Evolutionary conservation across 2,113 vertebrate species (phyloP), one percentile per base, ranked within the genome.

Genomic region (Rhegmatorhina hoffmannsi): DNA sequence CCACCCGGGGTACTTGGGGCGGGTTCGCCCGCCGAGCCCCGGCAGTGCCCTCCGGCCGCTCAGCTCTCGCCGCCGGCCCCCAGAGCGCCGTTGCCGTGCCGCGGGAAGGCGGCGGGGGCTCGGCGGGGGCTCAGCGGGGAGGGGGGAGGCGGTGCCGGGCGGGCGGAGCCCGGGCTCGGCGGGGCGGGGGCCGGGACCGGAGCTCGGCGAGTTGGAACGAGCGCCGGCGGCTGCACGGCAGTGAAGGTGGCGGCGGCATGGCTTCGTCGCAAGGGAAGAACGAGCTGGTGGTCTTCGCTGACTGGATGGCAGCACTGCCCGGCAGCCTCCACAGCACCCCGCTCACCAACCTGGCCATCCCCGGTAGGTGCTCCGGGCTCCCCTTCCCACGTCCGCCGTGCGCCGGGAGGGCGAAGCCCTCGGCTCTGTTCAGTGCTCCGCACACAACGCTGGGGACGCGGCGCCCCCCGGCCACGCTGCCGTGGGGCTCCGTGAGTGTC

Each of bases 251-350:
- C 16, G n/a, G 91, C 97, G 96, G 98, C 82, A 99, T 99, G 99
- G 99, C 99, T 98, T 99, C 99, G 59, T 99, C 98, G 98, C 99
- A 99, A 93, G 99, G 99, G 95, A 99, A 98, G 97, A 97, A 96
- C 77, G 99, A 99, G 97, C 94, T 98, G 96, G 97, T 98, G 96
- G 97, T 98, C 67, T 98, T 99, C 90, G 99, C 98, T 17, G 99
- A 99, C 98, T 99, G 99, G 99, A 99, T 99, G 99, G 98, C 98
- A 89, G 98, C 98, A 97, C 98, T 99, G 95, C 99, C 99, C 10
- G 97, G 97, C 90, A 98, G 97, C 98, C 98, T 99, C 98, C 99
- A 99, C 97, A 96, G 95, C 66, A 97, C 98, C 60, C 98, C 99
- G 70, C 99, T 99, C 87, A 99, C 98, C 96, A 99, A 99, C 97